Evolutionary conservation across 2,113 vertebrate species (phyloP).

Genomic region (Opisthocomus hoazin): DNA sequence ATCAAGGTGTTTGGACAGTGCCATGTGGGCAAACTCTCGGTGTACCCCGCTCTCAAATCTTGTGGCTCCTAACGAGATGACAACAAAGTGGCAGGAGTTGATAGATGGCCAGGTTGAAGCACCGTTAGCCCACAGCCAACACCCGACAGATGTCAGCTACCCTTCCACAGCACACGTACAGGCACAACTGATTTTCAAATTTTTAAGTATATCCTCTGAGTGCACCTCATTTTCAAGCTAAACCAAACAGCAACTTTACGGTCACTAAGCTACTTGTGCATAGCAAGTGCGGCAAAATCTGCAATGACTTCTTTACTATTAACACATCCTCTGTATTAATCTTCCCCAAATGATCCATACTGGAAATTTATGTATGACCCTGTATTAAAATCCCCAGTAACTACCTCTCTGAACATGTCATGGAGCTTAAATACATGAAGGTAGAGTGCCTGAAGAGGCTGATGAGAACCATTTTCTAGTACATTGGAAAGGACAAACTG

Average conservation of each 20-base stretch:
- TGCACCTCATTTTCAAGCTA: background rate
- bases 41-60: too few species aligned
- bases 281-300: background rate
- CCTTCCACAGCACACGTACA: background rate
- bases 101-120: background rate
- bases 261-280: background rate
- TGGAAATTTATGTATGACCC: background rate
- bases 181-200: background rate
- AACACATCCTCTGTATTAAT: background rate
- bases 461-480: slow-evolving; percentile 4
- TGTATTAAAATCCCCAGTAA: background rate
- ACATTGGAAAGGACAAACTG: slow-evolving; percentile 14
- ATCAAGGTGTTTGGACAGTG: accelerated
- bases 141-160: accelerated
- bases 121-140: background rate
- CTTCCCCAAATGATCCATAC: slow-evolving; percentile 14
- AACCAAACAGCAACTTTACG: accelerated
- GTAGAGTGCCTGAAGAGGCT: background rate
- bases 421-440: background rate
- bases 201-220: background rate
- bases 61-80: background rate
- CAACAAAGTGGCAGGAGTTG: accelerated
- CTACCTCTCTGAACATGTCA: background rate
- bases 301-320: background rate
- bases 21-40: accelerated